Percentiles rank a stretch among this genome's conserved stretches.
phyloP scores from a whole-genome alignment of 2,888 invertebrate species.

The Drosophila histrio region DNA sequence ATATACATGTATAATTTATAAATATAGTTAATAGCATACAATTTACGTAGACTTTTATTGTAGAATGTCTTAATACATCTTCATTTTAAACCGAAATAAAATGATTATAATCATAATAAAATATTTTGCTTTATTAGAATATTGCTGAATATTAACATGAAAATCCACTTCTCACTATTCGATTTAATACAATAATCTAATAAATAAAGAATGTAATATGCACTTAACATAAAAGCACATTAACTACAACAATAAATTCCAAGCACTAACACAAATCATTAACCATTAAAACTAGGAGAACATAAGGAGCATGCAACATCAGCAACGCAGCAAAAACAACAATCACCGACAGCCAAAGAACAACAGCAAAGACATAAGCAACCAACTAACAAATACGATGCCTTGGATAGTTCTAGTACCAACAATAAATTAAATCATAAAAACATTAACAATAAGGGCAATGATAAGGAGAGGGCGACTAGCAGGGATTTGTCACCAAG shows the following conservation, averaged over 20 bases:
- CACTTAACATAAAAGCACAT: conserved; percentile 9
- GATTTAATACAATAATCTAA: not conserved
- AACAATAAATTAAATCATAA: conserved; percentile 73
- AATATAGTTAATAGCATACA: no score
- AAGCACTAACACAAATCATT: conserved; percentile 28
- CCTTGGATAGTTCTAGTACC: conserved; percentile 69
- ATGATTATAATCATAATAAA: not conserved
- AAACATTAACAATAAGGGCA: conserved; percentile 60
- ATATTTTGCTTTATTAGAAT: not conserved
- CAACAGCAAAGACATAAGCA: conserved; percentile 46
- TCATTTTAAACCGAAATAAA: no score
- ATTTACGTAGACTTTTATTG: not conserved
- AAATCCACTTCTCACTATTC: not conserved
- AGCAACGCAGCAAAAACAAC: conserved; percentile 35
- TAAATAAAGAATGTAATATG: not conserved
- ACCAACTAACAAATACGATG: conserved; percentile 64
- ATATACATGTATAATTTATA: no score
- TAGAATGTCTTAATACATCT: not conserved
- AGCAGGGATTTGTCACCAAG: conserved; percentile 52
- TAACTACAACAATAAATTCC: conserved; percentile 26
- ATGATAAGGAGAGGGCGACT: conserved; percentile 39
- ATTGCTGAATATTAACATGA: not conserved
- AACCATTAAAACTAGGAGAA: conserved; percentile 51
- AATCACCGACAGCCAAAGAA: conserved; percentile 39
- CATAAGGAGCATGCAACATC: conserved; percentile 55